These are phyloP conservation scores for Protobothrops flavoviridis DNA, from an alignment of 2,113 vertebrate genomes.

Conservation along the genomic window DNA sequence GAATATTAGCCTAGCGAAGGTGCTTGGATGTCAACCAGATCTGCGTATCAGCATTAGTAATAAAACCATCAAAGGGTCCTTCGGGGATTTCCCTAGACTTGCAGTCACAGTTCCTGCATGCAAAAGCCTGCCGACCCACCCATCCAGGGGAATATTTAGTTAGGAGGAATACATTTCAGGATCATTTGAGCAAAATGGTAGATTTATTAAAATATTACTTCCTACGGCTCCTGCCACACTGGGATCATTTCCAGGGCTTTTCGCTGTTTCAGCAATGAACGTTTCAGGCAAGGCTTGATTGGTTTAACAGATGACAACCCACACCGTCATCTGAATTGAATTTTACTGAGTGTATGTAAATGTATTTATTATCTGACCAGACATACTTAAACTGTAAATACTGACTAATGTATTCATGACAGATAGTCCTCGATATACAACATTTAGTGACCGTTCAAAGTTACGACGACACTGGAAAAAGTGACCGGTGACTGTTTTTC, in stretches of 20 bases:
- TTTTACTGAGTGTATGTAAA: not conserved
- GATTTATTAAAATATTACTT: constrained; percentile 65
- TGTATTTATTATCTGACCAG: not conserved
- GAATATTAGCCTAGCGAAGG: constrained; percentile 60
- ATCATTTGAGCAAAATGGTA: constrained; percentile 47
- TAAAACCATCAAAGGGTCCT: constrained; percentile 65
- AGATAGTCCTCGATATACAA: not conserved
- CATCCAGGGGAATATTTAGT: constrained; percentile 53
- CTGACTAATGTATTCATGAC: not conserved
- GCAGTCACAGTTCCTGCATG: constrained; percentile 47
- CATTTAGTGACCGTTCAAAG: not conserved
- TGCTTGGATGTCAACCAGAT: constrained; percentile 61
- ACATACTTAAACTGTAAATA: not conserved
- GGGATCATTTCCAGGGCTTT: constrained; percentile 59
- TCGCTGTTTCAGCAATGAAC: constrained; percentile 39
- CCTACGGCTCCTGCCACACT: constrained; percentile 46
- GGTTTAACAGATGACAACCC: constrained; percentile 4
- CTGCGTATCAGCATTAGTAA: constrained; percentile 66
- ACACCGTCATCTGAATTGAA: not conserved
- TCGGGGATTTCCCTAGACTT: constrained; percentile 57
- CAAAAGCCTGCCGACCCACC: constrained; percentile 46
- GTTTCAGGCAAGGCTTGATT: constrained; percentile 23
- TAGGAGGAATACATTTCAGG: constrained; percentile 41
- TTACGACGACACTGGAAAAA: not conserved
- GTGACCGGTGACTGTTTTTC: not conserved